These are phyloP conservation scores for Streblospio benedicti DNA, from an alignment of 1,140 invertebrate species.

Conservation along the genomic window DNA sequence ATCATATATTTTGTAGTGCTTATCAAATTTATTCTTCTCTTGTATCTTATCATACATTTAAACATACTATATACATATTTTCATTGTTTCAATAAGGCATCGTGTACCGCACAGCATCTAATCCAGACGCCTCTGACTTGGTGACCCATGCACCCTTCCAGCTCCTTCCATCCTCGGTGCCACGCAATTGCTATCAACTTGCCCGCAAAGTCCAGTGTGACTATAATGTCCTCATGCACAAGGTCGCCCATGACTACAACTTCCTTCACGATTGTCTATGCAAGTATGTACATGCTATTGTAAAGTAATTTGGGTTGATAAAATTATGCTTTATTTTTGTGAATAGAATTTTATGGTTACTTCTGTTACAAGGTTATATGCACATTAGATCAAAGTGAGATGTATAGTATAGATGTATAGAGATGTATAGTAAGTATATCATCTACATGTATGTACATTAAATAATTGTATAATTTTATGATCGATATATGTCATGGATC, in stretches of 20 bases:
- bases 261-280: conserved; percentile 57
- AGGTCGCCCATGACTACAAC: conserved; percentile 72
- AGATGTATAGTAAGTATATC: no score
- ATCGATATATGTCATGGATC: not conserved
- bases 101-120: conserved; percentile 1
- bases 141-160: conserved; percentile 57
- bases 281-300: not conserved
- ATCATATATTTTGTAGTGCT: no score
- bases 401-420: no score
- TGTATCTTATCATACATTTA: not conserved
- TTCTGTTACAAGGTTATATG: no score
- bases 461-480: no score
- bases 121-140: not conserved
- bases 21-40: no score
- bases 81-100: conserved; percentile 21
- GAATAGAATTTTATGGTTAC: no score
- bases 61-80: no score
- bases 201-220: conserved; percentile 64
- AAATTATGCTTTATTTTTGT: not conserved
- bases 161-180: conserved; percentile 74
- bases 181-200: conserved; percentile 65
- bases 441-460: no score
- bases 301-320: no score
- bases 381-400: no score
- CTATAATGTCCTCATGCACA: conserved; percentile 79